These are phyloP conservation scores for Sphecodes monilicornis DNA, from an alignment of 2,888 invertebrate species.

Conservation along the genomic window DNA sequence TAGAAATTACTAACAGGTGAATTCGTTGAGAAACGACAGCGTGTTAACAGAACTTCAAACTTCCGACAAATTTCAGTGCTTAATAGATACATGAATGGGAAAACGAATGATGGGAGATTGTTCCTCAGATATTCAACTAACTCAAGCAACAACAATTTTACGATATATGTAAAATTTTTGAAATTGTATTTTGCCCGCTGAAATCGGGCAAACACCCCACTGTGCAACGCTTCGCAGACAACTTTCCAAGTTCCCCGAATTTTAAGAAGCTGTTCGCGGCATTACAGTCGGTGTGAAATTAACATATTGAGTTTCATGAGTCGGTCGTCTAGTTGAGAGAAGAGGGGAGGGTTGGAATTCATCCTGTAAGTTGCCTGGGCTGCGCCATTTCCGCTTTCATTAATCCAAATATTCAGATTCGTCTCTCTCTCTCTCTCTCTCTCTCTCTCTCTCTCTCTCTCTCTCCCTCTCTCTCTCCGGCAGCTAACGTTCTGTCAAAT, in stretches of 20 bases:
- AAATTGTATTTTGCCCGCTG: no score
- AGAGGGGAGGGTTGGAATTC: background rate
- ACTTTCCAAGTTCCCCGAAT: background rate
- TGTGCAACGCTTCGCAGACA: background rate
- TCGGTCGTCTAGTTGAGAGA: background rate
- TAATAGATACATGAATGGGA: no score
- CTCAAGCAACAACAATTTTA: no score
- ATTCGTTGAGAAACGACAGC: no score
- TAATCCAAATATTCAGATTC: slow-evolving; percentile 18
- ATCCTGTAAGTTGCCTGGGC: slow-evolving; percentile 1
- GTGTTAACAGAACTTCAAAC: no score
- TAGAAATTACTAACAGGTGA: no score
- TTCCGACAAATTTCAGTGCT: no score
- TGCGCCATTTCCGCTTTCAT: slow-evolving; percentile 13
- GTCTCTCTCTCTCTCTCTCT: background rate
- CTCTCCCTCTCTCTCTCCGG: background rate
- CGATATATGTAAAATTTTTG: no score
- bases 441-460: background rate
- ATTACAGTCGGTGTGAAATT: slow-evolving; percentile 4
- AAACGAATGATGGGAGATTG: no score
- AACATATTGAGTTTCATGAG: slow-evolving; percentile 14
- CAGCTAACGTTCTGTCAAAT: slow-evolving; percentile 17
- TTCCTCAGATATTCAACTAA: no score
- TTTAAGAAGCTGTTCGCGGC: background rate
- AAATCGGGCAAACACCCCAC: no score